Evolutionary conservation across 2,113 vertebrate genomes (phyloP).

Genomic region (Ariopsis seemanni): DNA sequence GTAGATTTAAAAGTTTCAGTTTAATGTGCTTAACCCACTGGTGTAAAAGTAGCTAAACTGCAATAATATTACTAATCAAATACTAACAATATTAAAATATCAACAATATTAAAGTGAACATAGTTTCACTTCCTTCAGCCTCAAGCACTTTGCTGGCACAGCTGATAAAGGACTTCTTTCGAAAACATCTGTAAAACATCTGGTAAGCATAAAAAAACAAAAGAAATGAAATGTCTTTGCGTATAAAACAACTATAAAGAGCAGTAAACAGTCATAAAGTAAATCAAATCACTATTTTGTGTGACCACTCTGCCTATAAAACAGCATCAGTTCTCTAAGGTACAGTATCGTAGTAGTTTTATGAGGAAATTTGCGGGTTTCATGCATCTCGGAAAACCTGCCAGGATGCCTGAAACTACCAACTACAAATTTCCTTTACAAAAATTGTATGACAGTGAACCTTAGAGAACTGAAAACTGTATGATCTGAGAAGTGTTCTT

Average conservation of each 20-base stretch:
- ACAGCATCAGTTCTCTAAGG: conserved; percentile 11
- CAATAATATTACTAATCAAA: not conserved
- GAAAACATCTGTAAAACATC: not conserved
- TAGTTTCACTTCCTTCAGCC: not conserved
- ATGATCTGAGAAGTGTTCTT: not conserved
- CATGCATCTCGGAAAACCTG: not conserved
- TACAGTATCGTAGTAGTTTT: not conserved
- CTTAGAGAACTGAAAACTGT: not conserved
- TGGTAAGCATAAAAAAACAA: not conserved
- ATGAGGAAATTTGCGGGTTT: conserved; percentile 7
- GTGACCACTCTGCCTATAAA: conserved; percentile 11
- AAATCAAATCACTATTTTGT: not conserved
- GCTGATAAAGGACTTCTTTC: not conserved
- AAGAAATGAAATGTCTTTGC: not conserved
- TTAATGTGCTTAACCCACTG: not conserved
- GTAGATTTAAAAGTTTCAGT: not conserved
- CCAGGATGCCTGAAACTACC: conserved; percentile 11
- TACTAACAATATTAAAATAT: not conserved
- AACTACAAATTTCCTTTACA: conserved; percentile 4
- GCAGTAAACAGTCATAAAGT: conserved; percentile 10
- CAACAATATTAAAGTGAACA: not conserved
- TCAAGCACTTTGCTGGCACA: not conserved
- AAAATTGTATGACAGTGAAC: not conserved
- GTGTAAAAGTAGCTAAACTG: not conserved
- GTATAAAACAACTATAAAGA: conserved; percentile 3